Conservation (phyloP, 2,888 invertebrate species). For the Tenthredo amoena region DNA sequence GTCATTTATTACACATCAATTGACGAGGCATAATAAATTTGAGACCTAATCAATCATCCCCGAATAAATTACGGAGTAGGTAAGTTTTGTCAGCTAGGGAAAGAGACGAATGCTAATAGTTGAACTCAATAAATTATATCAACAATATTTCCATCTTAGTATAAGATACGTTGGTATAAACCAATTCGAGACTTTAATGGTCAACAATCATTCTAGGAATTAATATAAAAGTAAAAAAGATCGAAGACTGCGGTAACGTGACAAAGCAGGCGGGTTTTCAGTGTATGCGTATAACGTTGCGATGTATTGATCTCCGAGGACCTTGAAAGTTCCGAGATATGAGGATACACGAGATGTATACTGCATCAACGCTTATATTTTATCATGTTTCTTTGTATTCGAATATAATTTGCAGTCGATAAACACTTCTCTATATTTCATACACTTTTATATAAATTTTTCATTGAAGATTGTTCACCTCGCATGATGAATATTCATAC, state of each 20-base stretch:
- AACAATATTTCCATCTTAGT: background rate
- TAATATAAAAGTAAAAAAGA: background rate
- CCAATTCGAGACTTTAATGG: background rate
- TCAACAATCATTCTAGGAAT: background rate
- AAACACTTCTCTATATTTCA: too few relatives aligned
- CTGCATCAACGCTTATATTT: too few relatives aligned
- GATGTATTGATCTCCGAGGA: constrained; percentile 22
- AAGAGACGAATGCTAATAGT: too few relatives aligned
- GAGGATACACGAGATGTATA: background rate
- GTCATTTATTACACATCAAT: background rate
- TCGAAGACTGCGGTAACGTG: background rate
- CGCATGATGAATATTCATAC: background rate
- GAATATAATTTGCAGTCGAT: background rate
- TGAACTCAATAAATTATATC: background rate
- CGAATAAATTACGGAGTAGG: background rate
- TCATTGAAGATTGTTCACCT: background rate
- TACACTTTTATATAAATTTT: too few relatives aligned
- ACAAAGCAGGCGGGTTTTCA: background rate
- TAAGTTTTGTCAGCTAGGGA: background rate
- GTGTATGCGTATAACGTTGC: background rate
- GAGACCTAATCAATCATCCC: background rate
- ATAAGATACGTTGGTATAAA: background rate
- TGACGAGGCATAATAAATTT: background rate
- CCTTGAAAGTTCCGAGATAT: constrained; percentile 13
- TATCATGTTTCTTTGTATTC: background rate